Evolutionary conservation across 2,888 invertebrate species (phyloP), one percentile per base, ranked within the genome.

Genomic region (Ormyrus rosae): DNA sequence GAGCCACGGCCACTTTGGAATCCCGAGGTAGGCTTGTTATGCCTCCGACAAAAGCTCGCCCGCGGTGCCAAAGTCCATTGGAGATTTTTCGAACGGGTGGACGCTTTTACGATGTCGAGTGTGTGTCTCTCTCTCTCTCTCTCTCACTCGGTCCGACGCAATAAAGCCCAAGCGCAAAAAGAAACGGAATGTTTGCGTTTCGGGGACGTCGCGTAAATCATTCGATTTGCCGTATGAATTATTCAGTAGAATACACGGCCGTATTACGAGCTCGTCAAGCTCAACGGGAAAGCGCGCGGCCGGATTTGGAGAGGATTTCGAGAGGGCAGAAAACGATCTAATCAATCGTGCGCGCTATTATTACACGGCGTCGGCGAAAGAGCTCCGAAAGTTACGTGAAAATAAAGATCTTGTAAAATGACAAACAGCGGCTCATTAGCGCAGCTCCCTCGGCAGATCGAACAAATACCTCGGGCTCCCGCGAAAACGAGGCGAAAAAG

Each of bases 191-290:
- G 80, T 80, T 80, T 77, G 80, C 76, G 71, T 80, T 80, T 80
- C 70, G 80, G 80, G 67, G 68, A 64, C 81, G 77, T 60, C 77
- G 81, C 78, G 81, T 81, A 81, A 81, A 81, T 81, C 81, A 81
- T 78, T 78, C 78, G 78, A 81, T 81, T 78, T 81, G 72, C 48
- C 67, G 65, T 46, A 78, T 81, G 81, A 81, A 81, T 81, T 68
- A 81, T 81, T 81, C 81, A 81, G 7, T 34, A 67, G 60, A 34
- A 34, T 34, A 34, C n/a, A 10, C 69, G 64, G 61, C 34, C 61
- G 48, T 46, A 13, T 61, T 55, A 63, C 58, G 51, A 10, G 55
- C 71, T 1, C 48, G 73, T 6, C 13, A 46, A 8, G 9, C 60
- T n/a, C 51, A 56, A 72, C 67, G 72, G 60, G 78, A 67, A 74